Percentiles rank a stretch among this genome's conserved stretches.
phyloP scores from a whole-genome alignment of 1,140 invertebrate genomes.

The Chymomyza costata region DNA sequence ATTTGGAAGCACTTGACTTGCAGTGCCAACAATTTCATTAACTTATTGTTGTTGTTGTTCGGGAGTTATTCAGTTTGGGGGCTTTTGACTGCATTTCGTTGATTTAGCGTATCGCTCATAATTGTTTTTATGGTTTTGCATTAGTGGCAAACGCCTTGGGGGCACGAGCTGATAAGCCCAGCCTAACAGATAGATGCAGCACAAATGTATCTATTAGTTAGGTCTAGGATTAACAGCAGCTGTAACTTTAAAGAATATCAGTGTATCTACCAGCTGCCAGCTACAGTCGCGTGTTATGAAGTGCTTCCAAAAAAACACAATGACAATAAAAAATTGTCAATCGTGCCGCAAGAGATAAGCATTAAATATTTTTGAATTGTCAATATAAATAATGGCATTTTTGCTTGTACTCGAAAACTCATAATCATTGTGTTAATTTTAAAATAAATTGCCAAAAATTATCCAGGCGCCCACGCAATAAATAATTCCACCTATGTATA shows the following conservation, averaged over 20 bases:
- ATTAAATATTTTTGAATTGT: no score
- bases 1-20: conserved; percentile 72
- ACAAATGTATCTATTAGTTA: no score
- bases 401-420: conserved; percentile 25
- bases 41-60: conserved; percentile 31
- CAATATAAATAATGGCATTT: conserved; percentile 49
- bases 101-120: conserved; percentile 74
- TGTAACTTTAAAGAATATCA: no score
- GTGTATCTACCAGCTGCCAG: no score
- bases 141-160: conserved; percentile 35
- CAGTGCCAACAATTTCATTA: conserved; percentile 75
- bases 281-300: no score
- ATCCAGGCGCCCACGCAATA: conserved; percentile 51
- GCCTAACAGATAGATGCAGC: conserved; percentile 1
- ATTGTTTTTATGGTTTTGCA: conserved; percentile 72
- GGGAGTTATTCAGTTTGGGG: neutral
- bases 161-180: conserved; percentile 45
- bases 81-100: conserved; percentile 54
- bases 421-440: conserved; percentile 50
- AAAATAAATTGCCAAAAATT: conserved; percentile 51
- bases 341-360: no score
- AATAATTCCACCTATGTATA: conserved; percentile 16
- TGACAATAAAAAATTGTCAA: no score
- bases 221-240: no score
- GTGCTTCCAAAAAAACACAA: no score